Conservation (phyloP, 2,888 invertebrate species). For the Pasiphila rectangulata region DNA sequence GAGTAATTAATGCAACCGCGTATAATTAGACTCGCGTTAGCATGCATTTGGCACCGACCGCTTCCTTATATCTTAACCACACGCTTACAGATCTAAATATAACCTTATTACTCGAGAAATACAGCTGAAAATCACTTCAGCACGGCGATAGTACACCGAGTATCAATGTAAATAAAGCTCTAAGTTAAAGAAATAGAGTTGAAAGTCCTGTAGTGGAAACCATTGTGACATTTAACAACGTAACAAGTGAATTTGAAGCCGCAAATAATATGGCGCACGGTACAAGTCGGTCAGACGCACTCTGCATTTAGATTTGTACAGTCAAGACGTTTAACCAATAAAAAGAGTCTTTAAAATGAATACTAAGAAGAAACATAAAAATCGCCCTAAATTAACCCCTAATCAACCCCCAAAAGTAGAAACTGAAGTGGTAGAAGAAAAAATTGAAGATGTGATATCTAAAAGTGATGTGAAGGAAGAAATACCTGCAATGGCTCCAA, state of each 20-base stretch:
- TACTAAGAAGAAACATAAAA: constrained; percentile 68
- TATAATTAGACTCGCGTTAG: constrained; percentile 42
- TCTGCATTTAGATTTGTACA: constrained; percentile 63
- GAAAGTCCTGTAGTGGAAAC: constrained; percentile 3
- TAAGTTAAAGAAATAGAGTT: constrained; percentile 17
- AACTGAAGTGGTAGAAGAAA: constrained; percentile 24
- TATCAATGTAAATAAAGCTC: constrained; percentile 23
- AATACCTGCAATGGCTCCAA: constrained; percentile 21
- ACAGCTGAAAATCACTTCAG: constrained; percentile 6
- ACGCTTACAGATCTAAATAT: constrained; percentile 3
- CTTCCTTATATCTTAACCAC: constrained; percentile 46
- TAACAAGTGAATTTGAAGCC: constrained; percentile 57
- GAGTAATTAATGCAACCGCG: constrained; percentile 23
- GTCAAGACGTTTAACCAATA: constrained; percentile 41
- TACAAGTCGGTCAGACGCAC: constrained; percentile 65
- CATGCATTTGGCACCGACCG: constrained; percentile 50
- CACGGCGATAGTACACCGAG: not conserved
- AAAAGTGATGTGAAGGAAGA: constrained; percentile 37
- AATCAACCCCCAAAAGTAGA: constrained; percentile 40
- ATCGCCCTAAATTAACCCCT: constrained; percentile 48
- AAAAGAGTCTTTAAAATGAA: constrained; percentile 52
- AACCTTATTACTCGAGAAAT: not conserved
- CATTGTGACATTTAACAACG: constrained; percentile 64
- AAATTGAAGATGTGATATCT: constrained; percentile 17
- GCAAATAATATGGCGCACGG: constrained; percentile 58